These are phyloP conservation scores for Caiman crocodilus DNA, from an alignment of 2,797 vertebrate genomes.

Conservation along the genomic window DNA sequence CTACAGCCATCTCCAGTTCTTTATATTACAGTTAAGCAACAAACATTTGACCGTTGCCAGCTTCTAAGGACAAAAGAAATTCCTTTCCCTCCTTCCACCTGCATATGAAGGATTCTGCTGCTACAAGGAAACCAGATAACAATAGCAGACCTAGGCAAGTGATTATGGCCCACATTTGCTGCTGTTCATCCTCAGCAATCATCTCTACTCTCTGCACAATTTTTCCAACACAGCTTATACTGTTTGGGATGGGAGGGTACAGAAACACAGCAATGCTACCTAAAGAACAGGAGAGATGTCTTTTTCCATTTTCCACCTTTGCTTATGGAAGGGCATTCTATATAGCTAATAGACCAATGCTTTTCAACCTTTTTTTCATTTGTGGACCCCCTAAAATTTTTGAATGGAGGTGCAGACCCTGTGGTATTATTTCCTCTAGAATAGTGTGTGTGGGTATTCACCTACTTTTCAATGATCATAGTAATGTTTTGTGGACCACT, in stretches of 20 bases:
- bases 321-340: background rate
- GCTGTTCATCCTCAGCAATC: background rate
- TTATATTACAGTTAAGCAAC: background rate
- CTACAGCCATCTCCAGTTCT: background rate
- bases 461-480: no score
- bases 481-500: no score
- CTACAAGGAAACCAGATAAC: background rate
- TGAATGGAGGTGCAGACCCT: no score
- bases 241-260: background rate
- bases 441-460: no score
- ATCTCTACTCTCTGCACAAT: background rate
- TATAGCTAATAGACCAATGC: fast-evolving
- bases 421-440: no score
- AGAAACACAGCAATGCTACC: background rate
- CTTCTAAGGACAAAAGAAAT: no score
- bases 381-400: no score
- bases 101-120: background rate
- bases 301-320: background rate
- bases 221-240: background rate
- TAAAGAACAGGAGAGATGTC: background rate
- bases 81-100: background rate
- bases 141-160: background rate
- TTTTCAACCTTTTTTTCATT: no score
- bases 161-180: background rate
- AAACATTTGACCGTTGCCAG: background rate